These are phyloP conservation scores for Heteractis magnifica DNA, from an alignment of 92 coral and sea anemone species.

Conservation along the genomic window DNA sequence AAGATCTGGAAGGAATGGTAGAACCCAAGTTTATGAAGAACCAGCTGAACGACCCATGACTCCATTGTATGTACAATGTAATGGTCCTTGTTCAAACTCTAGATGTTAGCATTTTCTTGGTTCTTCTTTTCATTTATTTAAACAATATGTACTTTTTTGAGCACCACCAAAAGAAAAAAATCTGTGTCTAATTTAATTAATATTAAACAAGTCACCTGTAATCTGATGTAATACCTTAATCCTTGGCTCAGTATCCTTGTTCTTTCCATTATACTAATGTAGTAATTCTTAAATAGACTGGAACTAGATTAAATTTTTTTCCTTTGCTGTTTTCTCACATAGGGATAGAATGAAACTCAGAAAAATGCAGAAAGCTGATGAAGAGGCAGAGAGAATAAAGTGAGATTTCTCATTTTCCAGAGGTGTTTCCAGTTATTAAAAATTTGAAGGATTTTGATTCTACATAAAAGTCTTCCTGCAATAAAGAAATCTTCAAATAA, in stretches of 20 bases:
- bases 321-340: background rate
- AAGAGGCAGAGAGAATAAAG: conserved; percentile 90
- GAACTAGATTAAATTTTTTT: too few species aligned
- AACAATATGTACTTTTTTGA: too few species aligned
- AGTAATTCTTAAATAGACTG: background rate
- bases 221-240: too few species aligned
- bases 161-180: too few species aligned
- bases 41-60: conserved; percentile 85
- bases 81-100: too few species aligned
- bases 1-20: conserved; percentile 26
- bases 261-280: background rate
- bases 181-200: too few species aligned
- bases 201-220: too few species aligned
- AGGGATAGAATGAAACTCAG: conserved; percentile 82
- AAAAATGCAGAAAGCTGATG: conserved; percentile 83
- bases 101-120: too few species aligned
- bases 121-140: too few species aligned
- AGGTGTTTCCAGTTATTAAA: background rate
- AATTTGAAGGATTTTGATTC: background rate
- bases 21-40: conserved; percentile 48
- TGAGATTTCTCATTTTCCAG: conserved; percentile 22
- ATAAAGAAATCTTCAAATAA: background rate
- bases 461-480: background rate
- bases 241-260: too few species aligned
- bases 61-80: conserved; percentile 52